Evolutionary conservation across 1,140 invertebrate species (phyloP), one percentile per base, ranked within the genome.

Genomic region (Apis laboriosa): DNA sequence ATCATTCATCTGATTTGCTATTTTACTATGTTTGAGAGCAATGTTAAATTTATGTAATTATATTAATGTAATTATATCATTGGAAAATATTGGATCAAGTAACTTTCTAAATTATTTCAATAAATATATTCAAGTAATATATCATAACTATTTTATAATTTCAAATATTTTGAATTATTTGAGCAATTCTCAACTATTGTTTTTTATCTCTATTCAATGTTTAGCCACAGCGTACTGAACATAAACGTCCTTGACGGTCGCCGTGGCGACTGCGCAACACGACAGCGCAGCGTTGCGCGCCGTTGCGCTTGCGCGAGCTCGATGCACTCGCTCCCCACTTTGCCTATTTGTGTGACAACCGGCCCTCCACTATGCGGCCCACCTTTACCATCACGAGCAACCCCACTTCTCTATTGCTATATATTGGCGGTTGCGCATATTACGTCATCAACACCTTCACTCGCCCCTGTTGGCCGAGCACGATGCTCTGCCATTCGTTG

Each of bases 361-460:
- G 8, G n/a, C 21, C 19, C 43, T 71, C 55, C 43, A 70, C 64
- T 55, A 9, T 34, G 28, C 58, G 58, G 8, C 15, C 67, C 70
- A 61, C 73, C 66, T 75, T 80, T 73, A 77, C 86, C 72, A 77
- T 88, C 85, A 76, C 85, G 61, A 83, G 75, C 76, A 80, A 77
- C 77, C 83, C 86, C 86, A 75, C 86, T 87, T 86, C 73, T 64
- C 13, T 17, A 9, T 15, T 21, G 49, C 58, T 51, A 67, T 67
- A 63, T 64, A 68, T 64, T 75, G 68, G 5, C 77, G 67, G 72
- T 85, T 87, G 86, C 83, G 83, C 80, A 55, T 60, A 61, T 88
- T 88, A 89, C 87, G 84, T 86, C 87, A 88, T 88, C 86, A 68
- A 88, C 86, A 85, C 87, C 87, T 86, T 88, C 86, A 89, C 87